phyloP scores from a whole-genome alignment of 2,113 vertebrate genomes.

The Zingel zingel region DNA sequence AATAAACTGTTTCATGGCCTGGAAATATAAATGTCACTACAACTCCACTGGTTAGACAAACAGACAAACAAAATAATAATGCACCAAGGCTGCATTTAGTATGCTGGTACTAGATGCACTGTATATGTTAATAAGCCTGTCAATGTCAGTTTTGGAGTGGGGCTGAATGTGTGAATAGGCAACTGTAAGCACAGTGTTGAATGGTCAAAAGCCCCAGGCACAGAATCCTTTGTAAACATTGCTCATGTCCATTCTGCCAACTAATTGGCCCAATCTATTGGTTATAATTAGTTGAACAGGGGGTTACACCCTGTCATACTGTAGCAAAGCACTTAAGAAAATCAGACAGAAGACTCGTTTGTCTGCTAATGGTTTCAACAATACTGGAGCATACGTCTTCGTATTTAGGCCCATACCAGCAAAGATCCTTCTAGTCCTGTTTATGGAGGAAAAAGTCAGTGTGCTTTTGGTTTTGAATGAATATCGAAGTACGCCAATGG shows the following conservation, averaged over 20 bases:
- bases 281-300: constrained; percentile 30
- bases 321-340: constrained; percentile 23
- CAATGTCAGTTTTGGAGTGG: constrained; percentile 1
- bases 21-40: not conserved
- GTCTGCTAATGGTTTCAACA: constrained; percentile 14
- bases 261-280: constrained; percentile 51
- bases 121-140: constrained; percentile 21
- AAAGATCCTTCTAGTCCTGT: not conserved
- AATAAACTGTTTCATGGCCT: not conserved
- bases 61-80: not conserved
- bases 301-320: constrained; percentile 27
- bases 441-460: not conserved
- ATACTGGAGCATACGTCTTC: not conserved
- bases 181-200: constrained; percentile 32
- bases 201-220: constrained; percentile 28
- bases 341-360: not conserved
- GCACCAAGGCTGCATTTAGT: not conserved
- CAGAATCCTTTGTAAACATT: constrained; percentile 41
- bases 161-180: constrained; percentile 42
- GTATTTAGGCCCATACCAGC: not conserved
- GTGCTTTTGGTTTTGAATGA: constrained; percentile 11
- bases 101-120: not conserved
- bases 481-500: not conserved
- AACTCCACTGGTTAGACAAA: constrained; percentile 15
- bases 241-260: constrained; percentile 20